A percentile compares a stretch with the other conserved stretches of the same genome.
Conservation (phyloP, 1,140 invertebrate genomes). For the Drosophila leontia region DNA sequence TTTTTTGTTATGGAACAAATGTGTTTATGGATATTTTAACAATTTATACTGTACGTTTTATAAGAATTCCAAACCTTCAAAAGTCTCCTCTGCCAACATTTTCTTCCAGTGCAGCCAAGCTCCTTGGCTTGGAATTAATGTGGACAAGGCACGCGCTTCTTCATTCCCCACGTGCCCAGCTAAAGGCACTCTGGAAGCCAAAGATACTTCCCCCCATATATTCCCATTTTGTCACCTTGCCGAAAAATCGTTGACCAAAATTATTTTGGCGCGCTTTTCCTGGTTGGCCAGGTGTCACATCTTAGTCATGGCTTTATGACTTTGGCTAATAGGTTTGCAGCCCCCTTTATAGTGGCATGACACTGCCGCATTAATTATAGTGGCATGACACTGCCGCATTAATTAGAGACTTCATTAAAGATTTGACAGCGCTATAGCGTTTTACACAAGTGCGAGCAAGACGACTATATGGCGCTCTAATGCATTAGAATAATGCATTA, state of each 20-base stretch:
- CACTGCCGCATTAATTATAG: too few relatives aligned
- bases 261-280: conserved; percentile 53
- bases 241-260: conserved; percentile 52
- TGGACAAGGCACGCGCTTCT: conserved; percentile 61
- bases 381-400: too few relatives aligned
- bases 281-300: conserved; percentile 29
- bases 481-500: too few relatives aligned
- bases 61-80: neutral
- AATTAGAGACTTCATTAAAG: too few relatives aligned
- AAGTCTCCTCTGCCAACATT: neutral
- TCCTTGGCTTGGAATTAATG: conserved; percentile 54
- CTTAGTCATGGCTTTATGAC: conserved; percentile 28
- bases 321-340: conserved; percentile 40
- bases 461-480: too few relatives aligned
- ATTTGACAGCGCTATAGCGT: too few relatives aligned
- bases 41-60: neutral
- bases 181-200: neutral
- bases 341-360: too few relatives aligned
- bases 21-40: neutral
- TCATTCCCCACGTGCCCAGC: conserved; percentile 53
- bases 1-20: neutral
- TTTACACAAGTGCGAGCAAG: too few relatives aligned
- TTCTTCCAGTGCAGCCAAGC: conserved; percentile 21
- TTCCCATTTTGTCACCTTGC: conserved; percentile 41
- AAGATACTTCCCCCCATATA: conserved; percentile 1